phyloP scores from a whole-genome alignment of 2,888 invertebrate species.

The Dendrolimus pini region DNA sequence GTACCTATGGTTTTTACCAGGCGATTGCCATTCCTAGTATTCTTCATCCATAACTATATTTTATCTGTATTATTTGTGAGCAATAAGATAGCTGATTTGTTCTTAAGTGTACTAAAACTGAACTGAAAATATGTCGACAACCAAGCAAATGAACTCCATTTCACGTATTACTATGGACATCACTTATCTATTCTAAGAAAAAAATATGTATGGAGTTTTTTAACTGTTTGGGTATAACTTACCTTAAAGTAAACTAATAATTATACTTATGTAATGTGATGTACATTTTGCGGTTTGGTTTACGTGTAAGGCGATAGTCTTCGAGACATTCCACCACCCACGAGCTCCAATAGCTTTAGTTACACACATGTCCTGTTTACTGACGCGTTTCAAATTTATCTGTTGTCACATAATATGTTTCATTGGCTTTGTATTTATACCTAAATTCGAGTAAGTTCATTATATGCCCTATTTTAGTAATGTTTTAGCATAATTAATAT shows the following conservation, averaged over 20 bases:
- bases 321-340: constrained; percentile 44
- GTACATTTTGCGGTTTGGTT: constrained; percentile 48
- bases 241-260: not conserved
- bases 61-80: too few species aligned
- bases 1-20: too few species aligned
- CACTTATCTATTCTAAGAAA: too few species aligned
- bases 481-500: not conserved
- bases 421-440: not conserved
- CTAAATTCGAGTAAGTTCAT: not conserved
- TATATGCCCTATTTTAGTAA: not conserved
- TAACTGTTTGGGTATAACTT: too few species aligned
- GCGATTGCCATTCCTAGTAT: too few species aligned
- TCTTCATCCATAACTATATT: too few species aligned
- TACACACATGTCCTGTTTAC: constrained; percentile 41
- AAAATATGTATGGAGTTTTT: too few species aligned
- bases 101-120: too few species aligned
- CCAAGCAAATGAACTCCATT: too few species aligned
- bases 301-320: constrained; percentile 39
- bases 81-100: too few species aligned
- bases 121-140: too few species aligned
- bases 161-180: too few species aligned
- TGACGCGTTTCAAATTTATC: constrained; percentile 55
- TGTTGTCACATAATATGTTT: constrained; percentile 38
- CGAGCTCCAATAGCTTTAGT: constrained; percentile 36
- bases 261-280: constrained; percentile 24